Base-by-base conservation (phyloP, 2,113 vertebrate species). In the Polypterus senegalus region DNA sequence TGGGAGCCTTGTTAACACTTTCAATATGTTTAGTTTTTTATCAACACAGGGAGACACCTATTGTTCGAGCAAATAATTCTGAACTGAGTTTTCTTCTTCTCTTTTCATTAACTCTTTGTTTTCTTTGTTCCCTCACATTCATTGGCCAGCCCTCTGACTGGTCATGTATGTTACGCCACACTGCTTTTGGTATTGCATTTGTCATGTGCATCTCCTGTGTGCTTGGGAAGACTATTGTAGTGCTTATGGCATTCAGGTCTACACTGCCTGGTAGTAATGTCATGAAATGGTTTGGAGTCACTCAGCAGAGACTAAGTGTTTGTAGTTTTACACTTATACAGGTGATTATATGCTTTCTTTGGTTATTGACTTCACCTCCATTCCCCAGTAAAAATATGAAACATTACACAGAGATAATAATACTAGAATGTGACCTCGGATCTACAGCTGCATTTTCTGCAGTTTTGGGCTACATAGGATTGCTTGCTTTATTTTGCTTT, bases 101-200 rank as follows among this genome's bases (percentile, higher is more conserved):
- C 48, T 71, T 78, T 57, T 76, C 75, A 9, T 43, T 75, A 47
- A 66, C 61, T 43, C 67, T 71, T 52, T 74, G 70, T 57, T 76
- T 74, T 65, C 73, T 79, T 59, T 79, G 73, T 43, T 72, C 77
- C 66, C 60, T 76, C 52, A 65, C 66, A 62, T 64, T 79, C 68
- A 69, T 66, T 48, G 47, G 65, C 45, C 62, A 58, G 9, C 67
- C 57, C 48, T 48, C 67, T 4, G 46, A 65, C 0, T 44, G 71
- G 60, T 75, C 68, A 54, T 75, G 71, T 65, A 68, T 75, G 48
- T 49, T 74, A 63, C 1, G 0, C 44, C 79, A 79, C 72, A 75
- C 59, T 5, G 62, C 65, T 1, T 78, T 77, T 11, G 67, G 76
- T n/a, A 69, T 82, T 66, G 74, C 70, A 48, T 80, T 81, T 61